Conservation (phyloP, 2,113 vertebrate species). For the Daphoenositta chrysoptera region DNA sequence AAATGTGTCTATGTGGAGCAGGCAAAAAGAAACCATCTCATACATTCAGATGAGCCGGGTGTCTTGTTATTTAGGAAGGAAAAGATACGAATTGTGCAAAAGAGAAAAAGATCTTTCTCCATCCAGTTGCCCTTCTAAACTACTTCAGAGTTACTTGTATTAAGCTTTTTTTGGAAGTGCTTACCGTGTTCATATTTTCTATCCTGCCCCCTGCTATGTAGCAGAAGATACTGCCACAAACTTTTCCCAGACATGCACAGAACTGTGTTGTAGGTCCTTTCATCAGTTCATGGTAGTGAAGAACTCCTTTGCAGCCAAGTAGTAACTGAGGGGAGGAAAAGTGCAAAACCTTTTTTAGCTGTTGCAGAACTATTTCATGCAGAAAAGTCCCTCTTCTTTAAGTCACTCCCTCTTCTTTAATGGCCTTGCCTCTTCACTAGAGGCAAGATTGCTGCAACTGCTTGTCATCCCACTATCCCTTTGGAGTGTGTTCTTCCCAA, state of each 20-base stretch:
- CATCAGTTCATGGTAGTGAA: neutral
- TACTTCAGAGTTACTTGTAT: neutral
- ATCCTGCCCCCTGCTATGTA: neutral
- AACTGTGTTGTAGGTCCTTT: neutral
- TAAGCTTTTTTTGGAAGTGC: neutral
- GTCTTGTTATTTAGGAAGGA: neutral
- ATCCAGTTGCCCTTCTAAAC: neutral
- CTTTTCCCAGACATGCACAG: neutral
- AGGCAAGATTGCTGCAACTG: neutral
- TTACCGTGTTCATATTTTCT: neutral
- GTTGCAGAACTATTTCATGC: neutral
- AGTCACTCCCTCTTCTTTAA: neutral
- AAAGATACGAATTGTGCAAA: neutral
- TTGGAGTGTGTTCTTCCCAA: neutral
- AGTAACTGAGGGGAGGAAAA: neutral
- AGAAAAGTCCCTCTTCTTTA: neutral
- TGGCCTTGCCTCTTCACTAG: neutral
- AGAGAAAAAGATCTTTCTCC: neutral
- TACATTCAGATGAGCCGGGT: neutral
- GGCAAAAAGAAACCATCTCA: neutral
- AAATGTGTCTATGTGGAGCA: neutral
- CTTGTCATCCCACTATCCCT: neutral
- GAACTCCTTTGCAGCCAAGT: neutral
- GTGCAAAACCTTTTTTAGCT: neutral
- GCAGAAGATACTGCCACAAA: neutral